A percentile compares a stretch with the other conserved stretches of the same genome.
phyloP scores from a whole-genome alignment of 2,113 vertebrate species.

The Haliaeetus leucogaster region DNA sequence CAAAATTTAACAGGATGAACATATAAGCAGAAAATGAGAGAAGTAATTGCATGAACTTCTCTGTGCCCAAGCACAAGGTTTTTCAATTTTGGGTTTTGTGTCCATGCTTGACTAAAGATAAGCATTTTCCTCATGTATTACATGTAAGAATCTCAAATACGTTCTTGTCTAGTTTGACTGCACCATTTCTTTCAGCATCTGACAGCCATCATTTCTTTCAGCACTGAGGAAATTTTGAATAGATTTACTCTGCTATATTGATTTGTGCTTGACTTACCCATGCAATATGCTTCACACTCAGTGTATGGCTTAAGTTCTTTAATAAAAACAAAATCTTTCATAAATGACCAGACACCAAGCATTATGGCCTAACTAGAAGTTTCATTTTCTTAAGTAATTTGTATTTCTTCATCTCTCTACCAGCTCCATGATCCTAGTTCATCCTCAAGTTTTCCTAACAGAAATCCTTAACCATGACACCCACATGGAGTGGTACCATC shows the following conservation, averaged over 20 bases:
- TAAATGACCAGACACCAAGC: background rate
- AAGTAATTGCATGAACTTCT: background rate
- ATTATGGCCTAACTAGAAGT: background rate
- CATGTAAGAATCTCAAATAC: background rate
- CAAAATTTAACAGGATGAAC: background rate
- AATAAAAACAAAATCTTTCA: background rate
- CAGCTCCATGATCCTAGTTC: background rate
- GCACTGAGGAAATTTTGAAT: background rate
- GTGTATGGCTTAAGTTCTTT: background rate
- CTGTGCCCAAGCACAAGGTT: background rate
- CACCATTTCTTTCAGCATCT: background rate
- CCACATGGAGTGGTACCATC: accelerated
- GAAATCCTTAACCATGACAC: background rate
- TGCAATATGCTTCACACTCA: background rate
- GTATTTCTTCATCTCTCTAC: background rate
- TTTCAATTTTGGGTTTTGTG: background rate
- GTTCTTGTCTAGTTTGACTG: background rate
- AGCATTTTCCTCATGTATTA: background rate
- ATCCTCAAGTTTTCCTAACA: background rate
- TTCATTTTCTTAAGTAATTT: background rate
- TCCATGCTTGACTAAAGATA: background rate
- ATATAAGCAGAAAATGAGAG: background rate
- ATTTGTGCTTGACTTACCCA: background rate
- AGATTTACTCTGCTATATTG: background rate
- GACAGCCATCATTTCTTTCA: background rate